Evolutionary conservation across 2,113 vertebrate genomes (phyloP), one percentile per base, ranked within the genome.

Genomic region (Cricetomys ansorgei): DNA sequence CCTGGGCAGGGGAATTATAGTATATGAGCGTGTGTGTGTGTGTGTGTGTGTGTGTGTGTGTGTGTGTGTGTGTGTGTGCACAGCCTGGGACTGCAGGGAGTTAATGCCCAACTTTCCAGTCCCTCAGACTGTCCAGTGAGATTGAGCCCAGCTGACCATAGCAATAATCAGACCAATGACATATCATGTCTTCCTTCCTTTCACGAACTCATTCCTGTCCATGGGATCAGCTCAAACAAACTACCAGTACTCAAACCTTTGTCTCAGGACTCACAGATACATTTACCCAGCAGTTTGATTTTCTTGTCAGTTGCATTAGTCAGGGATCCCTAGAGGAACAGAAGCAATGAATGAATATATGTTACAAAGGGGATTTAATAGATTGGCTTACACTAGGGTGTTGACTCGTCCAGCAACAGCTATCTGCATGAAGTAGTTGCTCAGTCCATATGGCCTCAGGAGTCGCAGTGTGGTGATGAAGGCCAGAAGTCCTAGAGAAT

Each of bases 1-100:
- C 37, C 21, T 55, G 48, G 4, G n/a, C n/a, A n/a, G 69, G 37
- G 19, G 72, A 70, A n/a, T 73, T 65, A 45, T 37, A 80, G 29
- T n/a, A n/a, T n/a, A n/a, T n/a, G n/a, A n/a, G n/a, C n/a, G 29
- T 1, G 0, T 21, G 27, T 1, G 9, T 45, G 6, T 25, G 7
- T 65, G 1, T 34, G 5, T 37, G 15, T 8, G 48, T 21, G 13
- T 17, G 34, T 53, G 16, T 50, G 45, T 25, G 29, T 31, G 13
- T 50, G 25, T 9, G 12, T 15, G 27, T 7, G 27, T 37, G 16
- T 62, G n/a, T 64, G 65, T 5, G 12, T 23, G 53, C 29, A 8
- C 15, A 95, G 55, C 17, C 43, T 25, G 48, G 43, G 94, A 76
- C 15, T 12, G 0, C 45, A 91, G 25, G 40, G 23, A 7, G 23